A percentile compares a stretch with the other conserved stretches of the same genome.
Evolutionary conservation across 2,888 invertebrate genomes (phyloP).

Genomic region (Dysmachus trigonus): DNA sequence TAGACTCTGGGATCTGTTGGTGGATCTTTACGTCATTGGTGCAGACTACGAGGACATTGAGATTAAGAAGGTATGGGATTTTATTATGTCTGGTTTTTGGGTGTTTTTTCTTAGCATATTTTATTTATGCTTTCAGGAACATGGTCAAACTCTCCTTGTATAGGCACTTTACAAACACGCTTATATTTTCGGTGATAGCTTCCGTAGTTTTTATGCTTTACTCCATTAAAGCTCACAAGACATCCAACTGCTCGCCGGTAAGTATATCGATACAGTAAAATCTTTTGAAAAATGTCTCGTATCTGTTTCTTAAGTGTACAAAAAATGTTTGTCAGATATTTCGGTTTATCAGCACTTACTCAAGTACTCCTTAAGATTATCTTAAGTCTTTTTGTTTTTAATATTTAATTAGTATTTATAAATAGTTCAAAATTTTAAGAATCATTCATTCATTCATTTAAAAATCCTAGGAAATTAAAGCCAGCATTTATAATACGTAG

Average conservation of each 20-base stretch:
- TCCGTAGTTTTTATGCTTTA: conserved; percentile 94
- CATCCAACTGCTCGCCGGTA: conserved; percentile 79
- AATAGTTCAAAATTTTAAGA: no score
- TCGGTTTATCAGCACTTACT: no score
- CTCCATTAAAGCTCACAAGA: conserved; percentile 83
- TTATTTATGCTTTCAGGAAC: conserved; percentile 71
- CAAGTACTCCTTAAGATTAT: no score
- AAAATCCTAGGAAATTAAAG: no score
- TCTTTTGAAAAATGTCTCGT: not conserved
- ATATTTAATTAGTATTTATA: no score
- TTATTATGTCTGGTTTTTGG: not conserved
- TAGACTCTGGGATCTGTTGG: conserved; percentile 91
- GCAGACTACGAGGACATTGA: conserved; percentile 87
- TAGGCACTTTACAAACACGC: conserved; percentile 92
- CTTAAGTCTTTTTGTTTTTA: no score
- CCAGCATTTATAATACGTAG: no score
- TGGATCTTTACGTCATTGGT: conserved; percentile 91
- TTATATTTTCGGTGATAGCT: conserved; percentile 89
- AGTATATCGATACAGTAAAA: conserved; percentile 59
- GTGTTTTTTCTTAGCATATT: not conserved
- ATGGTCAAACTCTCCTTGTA: conserved; percentile 89
- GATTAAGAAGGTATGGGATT: conserved; percentile 73
- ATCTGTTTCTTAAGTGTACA: no score
- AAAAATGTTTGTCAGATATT: no score
- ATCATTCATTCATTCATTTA: no score